phyloP scores from a whole-genome alignment of 2,888 invertebrate genomes.

The Arge pagana region DNA sequence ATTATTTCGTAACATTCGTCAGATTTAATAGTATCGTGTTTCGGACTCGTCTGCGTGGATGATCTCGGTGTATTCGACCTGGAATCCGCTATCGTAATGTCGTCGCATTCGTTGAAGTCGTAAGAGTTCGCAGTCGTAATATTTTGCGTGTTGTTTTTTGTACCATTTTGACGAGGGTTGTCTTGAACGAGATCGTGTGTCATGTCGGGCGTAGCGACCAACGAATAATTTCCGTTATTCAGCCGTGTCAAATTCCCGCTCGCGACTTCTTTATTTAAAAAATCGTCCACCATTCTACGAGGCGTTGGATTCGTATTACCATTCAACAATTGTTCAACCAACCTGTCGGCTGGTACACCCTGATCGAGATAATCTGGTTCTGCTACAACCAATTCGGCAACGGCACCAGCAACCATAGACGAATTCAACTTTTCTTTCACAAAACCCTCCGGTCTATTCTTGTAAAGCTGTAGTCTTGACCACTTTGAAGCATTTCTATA shows the following conservation, averaged over 20 bases:
- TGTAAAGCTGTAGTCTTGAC: conserved; percentile 58
- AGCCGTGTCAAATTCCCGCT: conserved; percentile 71
- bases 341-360: conserved; percentile 72
- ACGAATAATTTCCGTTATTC: conserved; percentile 70
- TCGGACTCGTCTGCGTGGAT: conserved; percentile 46
- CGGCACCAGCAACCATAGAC: conserved; percentile 68
- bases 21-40: conserved; percentile 31
- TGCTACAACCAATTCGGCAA: conserved; percentile 72
- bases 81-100: conserved; percentile 44
- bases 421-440: conserved; percentile 59
- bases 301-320: conserved; percentile 66
- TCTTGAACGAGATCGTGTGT: conserved; percentile 25
- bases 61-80: conserved; percentile 47
- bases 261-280: conserved; percentile 71
- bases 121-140: conserved; percentile 34
- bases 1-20: conserved; percentile 48
- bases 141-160: conserved; percentile 20
- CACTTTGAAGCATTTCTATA: conserved; percentile 82
- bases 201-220: conserved; percentile 63
- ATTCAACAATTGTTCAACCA: conserved; percentile 66
- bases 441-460: conserved; percentile 60
- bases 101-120: conserved; percentile 44
- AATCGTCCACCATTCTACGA: conserved; percentile 66
- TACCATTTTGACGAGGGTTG: conserved; percentile 4
- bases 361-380: conserved; percentile 74